These are phyloP conservation scores for Alosa sapidissima DNA, from an alignment of 2,797 vertebrate species.

Conservation along the genomic window DNA sequence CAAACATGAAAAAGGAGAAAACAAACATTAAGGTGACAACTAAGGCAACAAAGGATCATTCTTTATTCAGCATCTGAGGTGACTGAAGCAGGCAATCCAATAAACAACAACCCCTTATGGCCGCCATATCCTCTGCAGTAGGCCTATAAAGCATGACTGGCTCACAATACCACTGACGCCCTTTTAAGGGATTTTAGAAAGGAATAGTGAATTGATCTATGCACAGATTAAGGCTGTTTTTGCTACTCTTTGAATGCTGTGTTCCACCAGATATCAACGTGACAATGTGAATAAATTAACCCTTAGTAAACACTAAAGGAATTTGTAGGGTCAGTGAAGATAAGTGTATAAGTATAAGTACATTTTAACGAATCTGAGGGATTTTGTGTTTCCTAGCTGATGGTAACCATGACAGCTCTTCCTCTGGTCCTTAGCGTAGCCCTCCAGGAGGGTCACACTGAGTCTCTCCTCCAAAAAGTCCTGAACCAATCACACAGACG, in stretches of 20 bases:
- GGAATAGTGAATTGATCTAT: neutral
- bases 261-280: neutral
- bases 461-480: conserved; percentile 7
- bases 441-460: neutral
- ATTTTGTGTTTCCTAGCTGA: neutral
- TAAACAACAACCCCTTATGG: neutral
- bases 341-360: neutral
- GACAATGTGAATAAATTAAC: neutral
- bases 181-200: neutral
- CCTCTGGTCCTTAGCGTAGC: neutral
- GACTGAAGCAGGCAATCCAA: neutral
- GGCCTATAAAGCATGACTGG: neutral
- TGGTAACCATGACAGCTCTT: conserved; percentile 11
- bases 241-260: neutral
- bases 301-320: neutral
- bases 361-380: neutral
- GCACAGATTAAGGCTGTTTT: neutral
- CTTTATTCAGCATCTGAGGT: neutral
- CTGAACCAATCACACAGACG: conserved; percentile 20
- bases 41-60: neutral
- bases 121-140: neutral
- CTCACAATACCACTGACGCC: neutral
- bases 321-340: conserved; percentile 4
- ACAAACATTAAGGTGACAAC: neutral
- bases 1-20: neutral